Conservation (phyloP, 2,113 vertebrate genomes). For the Megaleporinus macrocephalus region DNA sequence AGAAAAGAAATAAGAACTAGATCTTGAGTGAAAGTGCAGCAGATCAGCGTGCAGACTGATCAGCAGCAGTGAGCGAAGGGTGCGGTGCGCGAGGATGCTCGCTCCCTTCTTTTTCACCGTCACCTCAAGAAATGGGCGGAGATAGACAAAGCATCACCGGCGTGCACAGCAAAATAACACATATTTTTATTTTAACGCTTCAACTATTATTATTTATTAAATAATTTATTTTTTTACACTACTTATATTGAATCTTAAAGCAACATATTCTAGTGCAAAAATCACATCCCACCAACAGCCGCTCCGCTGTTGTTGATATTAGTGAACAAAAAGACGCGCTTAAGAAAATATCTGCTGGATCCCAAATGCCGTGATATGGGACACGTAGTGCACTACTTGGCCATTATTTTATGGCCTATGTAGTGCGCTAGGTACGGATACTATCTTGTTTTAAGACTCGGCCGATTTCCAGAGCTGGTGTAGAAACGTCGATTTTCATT, state of each 20-base stretch:
- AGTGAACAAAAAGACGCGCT: background rate
- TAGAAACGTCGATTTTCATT: background rate
- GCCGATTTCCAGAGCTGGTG: background rate
- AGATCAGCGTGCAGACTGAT: conserved; percentile 51
- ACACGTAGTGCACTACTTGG: no score
- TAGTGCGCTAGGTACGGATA: background rate
- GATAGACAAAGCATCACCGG: background rate
- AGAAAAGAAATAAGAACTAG: background rate
- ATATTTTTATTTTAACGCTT: no score
- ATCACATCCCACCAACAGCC: background rate
- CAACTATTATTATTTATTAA: no score
- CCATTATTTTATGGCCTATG: no score
- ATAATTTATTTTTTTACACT: no score
- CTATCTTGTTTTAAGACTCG: background rate
- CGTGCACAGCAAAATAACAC: no score
- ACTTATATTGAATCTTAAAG: no score
- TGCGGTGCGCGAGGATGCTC: conserved; percentile 64
- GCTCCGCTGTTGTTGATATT: background rate
- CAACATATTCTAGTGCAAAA: no score
- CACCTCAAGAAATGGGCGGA: conserved; percentile 48
- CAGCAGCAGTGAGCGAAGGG: conserved; percentile 59
- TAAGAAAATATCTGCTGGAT: background rate
- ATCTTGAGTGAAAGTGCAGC: conserved; percentile 30
- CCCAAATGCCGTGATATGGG: no score
- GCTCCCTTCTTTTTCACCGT: conserved; percentile 27